Conservation (phyloP, 53 echinoderm and acorn worm genomes). For the Patiria pectinifera region DNA sequence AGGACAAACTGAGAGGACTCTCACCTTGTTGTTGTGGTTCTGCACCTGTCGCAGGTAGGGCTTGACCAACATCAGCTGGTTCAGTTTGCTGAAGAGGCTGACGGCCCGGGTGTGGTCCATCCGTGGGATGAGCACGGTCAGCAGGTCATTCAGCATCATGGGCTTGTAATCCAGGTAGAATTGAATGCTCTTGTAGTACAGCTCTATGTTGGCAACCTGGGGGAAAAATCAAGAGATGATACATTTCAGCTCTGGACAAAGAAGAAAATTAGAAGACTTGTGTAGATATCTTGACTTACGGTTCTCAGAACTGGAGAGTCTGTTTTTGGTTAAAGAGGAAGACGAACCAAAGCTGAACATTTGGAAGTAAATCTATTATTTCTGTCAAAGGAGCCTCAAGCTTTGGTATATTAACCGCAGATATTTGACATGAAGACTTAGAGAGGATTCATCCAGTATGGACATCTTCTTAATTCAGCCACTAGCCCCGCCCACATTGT, state of each 20-base stretch:
- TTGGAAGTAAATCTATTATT: too few relatives aligned
- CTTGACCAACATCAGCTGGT: constrained; percentile 93
- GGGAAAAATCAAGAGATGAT: not conserved
- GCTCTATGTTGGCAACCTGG: constrained; percentile 99
- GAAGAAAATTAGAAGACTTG: not conserved
- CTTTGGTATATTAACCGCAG: not conserved
- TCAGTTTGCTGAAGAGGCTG: constrained; percentile 88
- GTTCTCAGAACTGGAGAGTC: too few relatives aligned
- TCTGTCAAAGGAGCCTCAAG: not conserved
- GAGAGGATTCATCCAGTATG: too few relatives aligned
- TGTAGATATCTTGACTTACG: too few relatives aligned
- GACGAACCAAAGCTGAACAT: too few relatives aligned
- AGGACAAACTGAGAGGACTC: not conserved
- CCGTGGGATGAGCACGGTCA: constrained; percentile 95
- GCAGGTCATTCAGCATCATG: constrained; percentile 94
- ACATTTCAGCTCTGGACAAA: not conserved
- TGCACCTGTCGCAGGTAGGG: constrained; percentile 97
- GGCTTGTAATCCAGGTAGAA: constrained; percentile 99
- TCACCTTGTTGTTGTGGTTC: constrained; percentile 79
- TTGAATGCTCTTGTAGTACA: constrained; percentile 99
- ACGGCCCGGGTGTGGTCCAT: constrained; percentile 99
- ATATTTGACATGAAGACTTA: too few relatives aligned
- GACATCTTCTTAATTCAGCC: too few relatives aligned
- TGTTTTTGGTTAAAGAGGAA: too few relatives aligned
- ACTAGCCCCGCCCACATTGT: too few relatives aligned